Base-by-base conservation (phyloP, 2,797 vertebrate genomes). In the Prionace glauca region DNA sequence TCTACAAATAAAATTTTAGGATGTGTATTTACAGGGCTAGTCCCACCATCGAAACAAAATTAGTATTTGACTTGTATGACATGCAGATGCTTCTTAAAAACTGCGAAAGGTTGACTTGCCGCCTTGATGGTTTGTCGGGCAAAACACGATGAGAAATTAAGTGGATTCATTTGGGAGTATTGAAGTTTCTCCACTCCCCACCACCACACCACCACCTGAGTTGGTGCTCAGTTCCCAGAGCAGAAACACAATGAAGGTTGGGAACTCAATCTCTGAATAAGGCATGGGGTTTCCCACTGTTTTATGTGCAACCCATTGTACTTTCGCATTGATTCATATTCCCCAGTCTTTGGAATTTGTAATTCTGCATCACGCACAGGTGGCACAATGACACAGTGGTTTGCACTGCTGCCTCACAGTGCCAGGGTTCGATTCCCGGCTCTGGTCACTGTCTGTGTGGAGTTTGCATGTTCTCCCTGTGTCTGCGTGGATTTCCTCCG, bases 1-100 rank as follows among this genome's bases (percentile, higher is more conserved):
- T 92, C n/a, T 92, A 67, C 90, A 36, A 69, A 92, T 92, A 92
- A 92, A 67, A 65, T 92, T 91, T 92, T 92, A 45, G 65, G n/a
- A 69, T 41, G 90, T 65, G n/a, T 67, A 90, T 92, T 92, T 92
- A 92, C 90, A 92, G 65, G 62, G 65, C 62, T 69, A 41, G 32
- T 20, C 65, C 9, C 8, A 65, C 62, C 22, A 69, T 69, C 65
- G 69, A 69, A 67, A 92, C 65, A 92, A 92, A 69, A 92, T 92
- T 2, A 41, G n/a, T 24, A 92, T 67, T 92, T 92, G 67, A 24
- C 62, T 36, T 1, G 4, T 24, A 69, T 36, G 36, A 22, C n/a
- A 3, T 67, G 36, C 90, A 65, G 62, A 67, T 62, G n/a, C 18
- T 65, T n/a, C 60, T 41, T 36, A 24, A 67, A 36, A 69, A 69